Conservation (phyloP, 2,113 vertebrate species). For the Lanius ludovicianus region DNA sequence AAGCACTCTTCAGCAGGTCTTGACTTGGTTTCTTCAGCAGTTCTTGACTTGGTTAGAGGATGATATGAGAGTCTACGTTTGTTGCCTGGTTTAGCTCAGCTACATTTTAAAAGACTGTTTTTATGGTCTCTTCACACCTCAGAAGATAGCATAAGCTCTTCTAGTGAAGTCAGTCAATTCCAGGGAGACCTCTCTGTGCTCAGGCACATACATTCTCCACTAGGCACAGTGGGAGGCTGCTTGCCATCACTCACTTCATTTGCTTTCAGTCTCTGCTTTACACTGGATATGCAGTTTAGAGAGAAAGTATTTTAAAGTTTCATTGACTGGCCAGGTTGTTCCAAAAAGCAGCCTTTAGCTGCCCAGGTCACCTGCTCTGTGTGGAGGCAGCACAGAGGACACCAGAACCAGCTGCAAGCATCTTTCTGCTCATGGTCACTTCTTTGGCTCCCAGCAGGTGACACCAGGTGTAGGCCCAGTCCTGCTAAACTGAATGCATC, state of each 20-base stretch:
- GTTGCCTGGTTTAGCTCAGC: background rate
- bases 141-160: background rate
- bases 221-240: background rate
- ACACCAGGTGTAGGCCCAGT: background rate
- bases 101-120: background rate
- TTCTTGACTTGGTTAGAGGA: background rate
- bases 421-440: background rate
- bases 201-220: background rate
- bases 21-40: background rate
- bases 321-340: background rate
- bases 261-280: background rate
- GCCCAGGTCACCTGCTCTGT: background rate
- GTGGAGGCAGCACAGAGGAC: background rate
- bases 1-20: background rate
- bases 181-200: background rate
- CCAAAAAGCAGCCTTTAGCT: background rate
- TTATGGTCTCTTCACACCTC: background rate
- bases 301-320: background rate
- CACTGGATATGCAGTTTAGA: background rate
- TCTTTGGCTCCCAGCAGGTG: background rate
- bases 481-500: background rate
- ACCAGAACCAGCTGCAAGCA: background rate
- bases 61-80: background rate
- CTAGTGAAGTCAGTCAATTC: background rate
- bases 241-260: background rate